A percentile compares a stretch with the other conserved stretches of the same genome.
Conservation (phyloP, 2,113 vertebrate genomes). For the Hyperopisus bebe region DNA sequence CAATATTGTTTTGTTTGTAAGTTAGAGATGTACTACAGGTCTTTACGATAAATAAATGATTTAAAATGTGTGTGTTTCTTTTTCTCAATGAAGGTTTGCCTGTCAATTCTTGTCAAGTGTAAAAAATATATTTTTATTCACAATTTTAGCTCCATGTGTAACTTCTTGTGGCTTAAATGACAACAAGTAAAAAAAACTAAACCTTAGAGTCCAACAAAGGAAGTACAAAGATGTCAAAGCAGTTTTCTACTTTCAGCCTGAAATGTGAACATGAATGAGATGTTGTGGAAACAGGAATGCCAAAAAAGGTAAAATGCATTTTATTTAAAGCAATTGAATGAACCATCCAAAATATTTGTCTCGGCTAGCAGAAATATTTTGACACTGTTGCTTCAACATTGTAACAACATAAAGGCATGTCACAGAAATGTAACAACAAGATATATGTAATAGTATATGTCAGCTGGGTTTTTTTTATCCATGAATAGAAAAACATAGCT, state of each 20-base stretch:
- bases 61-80: not conserved
- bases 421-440: not conserved
- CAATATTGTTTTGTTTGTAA: not conserved
- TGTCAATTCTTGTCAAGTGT: not conserved
- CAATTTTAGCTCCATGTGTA: not conserved
- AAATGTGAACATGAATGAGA: not conserved
- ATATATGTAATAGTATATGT: not conserved
- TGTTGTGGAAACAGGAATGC: not conserved
- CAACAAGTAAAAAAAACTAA: not conserved
- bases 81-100: not conserved
- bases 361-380: conserved; percentile 8
- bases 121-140: conserved; percentile 1
- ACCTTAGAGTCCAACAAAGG: not conserved
- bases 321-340: conserved; percentile 3
- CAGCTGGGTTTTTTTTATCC: not conserved
- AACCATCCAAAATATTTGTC: not conserved
- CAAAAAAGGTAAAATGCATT: conserved; percentile 7
- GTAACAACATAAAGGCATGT: not conserved
- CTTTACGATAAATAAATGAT: not conserved
- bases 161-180: not conserved
- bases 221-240: not conserved
- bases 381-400: not conserved
- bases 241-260: not conserved
- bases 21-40: not conserved
- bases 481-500: conserved; percentile 47